Conservation (phyloP, 2,888 invertebrate genomes). For the Emesis castigata region DNA sequence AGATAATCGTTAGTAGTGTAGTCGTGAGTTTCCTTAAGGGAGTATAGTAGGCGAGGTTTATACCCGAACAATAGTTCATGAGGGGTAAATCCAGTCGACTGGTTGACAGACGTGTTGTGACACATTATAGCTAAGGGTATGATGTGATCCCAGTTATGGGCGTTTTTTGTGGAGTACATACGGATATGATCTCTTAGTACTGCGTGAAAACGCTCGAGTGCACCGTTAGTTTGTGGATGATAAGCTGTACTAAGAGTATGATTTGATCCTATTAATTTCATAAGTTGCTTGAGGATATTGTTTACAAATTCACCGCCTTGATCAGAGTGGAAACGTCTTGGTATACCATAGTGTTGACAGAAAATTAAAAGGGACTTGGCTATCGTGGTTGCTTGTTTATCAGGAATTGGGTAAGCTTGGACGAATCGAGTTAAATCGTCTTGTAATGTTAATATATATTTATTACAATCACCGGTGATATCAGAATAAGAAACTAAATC, state of each 20-base stretch:
- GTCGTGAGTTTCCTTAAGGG: conserved; percentile 48
- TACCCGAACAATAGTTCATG: conserved; percentile 72
- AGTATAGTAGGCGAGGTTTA: conserved; percentile 69
- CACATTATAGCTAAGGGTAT: conserved; percentile 71
- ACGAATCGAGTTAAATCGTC: conserved; percentile 71
- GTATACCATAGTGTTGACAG: conserved; percentile 72
- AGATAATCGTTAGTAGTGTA: conserved; percentile 65
- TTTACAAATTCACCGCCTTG: conserved; percentile 73
- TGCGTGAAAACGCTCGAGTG: conserved; percentile 71
- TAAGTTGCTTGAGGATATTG: conserved; percentile 69
- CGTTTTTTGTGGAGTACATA: conserved; percentile 67
- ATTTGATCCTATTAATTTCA: conserved; percentile 70
- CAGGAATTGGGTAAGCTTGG: conserved; percentile 71
- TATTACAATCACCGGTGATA: conserved; percentile 65
- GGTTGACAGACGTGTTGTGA: conserved; percentile 71
- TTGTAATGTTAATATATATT: conserved; percentile 70
- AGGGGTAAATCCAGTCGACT: conserved; percentile 68
- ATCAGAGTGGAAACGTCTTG: conserved; percentile 72
- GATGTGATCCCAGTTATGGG: conserved; percentile 69
- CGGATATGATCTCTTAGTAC: conserved; percentile 70
- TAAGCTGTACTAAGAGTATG: conserved; percentile 71
- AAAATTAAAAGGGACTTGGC: conserved; percentile 69
- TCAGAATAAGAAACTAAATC: conserved; percentile 73
- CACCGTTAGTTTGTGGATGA: conserved; percentile 71
- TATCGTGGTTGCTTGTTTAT: conserved; percentile 71